Evolutionary conservation across 2,113 vertebrate genomes (phyloP), one percentile per base, ranked within the genome.

Genomic region (Parotia lawesii): DNA sequence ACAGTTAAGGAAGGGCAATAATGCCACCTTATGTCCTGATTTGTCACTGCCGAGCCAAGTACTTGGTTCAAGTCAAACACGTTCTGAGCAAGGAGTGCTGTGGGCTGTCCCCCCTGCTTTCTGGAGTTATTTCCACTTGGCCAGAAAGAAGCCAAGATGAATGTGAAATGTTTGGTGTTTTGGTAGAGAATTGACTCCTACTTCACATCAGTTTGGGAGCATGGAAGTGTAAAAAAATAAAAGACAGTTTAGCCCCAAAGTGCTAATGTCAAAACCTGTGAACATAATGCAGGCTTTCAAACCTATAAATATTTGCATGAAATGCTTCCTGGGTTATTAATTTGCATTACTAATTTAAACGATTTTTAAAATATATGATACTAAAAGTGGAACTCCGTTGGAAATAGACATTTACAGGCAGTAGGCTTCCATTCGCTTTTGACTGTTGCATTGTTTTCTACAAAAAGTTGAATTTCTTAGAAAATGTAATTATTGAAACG

Each of bases 11-110:
- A 94, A 96, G 95, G 94, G 93, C 83, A 96, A 97, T 91, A 93
- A 94, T 96, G 96, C 97, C 97, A 97, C 95, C 97, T 97, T 87
- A 96, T 96, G 97, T 96, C 92, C 90, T 96, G 64, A 90, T 94
- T 93, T 91, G 93, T 96, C 94, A 96, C 94, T 97, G 94, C 97
- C 2, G 50, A 73, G 45, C 66, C 69, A 80, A 35, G 6, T 28
- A 3, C 11, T 35, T 50, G 9, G 22, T 50, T 66, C 54, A 44
- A 78, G 29, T 65, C 62, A 85, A 73, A 62, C 21, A 33, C 5
- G 3, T n/a, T 87, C 31, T 20, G 60, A 84, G 51, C 28, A 28
- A 66, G 56, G 38, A 74, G 15, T 20, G 62, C 25, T 51, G 33
- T 15, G 50, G 29, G 50, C 51, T 25, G 81, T 42, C 75, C 19